Evolutionary conservation across 1,140 invertebrate species (phyloP).

Genomic region (Calosoma granatense): DNA sequence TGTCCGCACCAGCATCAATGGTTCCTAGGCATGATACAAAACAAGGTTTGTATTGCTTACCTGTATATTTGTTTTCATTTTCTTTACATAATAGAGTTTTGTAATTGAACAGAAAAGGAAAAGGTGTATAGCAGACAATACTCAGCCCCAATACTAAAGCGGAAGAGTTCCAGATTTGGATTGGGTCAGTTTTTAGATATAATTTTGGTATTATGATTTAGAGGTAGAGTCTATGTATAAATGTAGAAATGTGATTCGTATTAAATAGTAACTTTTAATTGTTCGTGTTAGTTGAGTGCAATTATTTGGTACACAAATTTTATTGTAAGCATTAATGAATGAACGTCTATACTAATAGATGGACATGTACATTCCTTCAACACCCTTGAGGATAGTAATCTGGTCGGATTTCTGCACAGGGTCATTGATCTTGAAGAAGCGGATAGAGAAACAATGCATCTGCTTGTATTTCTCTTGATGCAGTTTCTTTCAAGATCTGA

Average conservation of each 20-base stretch:
- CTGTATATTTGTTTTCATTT: conserved; percentile 8
- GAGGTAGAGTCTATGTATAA: conserved; percentile 30
- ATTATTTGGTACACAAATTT: conserved; percentile 18
- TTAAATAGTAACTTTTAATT: too few species aligned
- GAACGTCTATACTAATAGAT: too few species aligned
- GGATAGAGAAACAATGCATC: conserved; percentile 91
- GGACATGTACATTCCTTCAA: conserved; percentile 66
- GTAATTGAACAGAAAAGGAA: conserved; percentile 48
- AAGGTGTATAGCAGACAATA: conserved; percentile 82
- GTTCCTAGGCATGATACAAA: conserved; percentile 64
- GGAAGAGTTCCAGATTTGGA: conserved; percentile 85
- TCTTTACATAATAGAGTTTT: not conserved
- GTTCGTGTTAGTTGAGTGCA: too few species aligned
- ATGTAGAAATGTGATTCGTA: conserved; percentile 18
- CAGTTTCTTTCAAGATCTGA: conserved; percentile 77
- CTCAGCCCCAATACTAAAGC: conserved; percentile 79
- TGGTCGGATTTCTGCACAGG: conserved; percentile 57
- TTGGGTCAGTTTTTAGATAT: conserved; percentile 73
- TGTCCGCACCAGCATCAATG: conserved; percentile 80
- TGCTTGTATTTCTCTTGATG: conserved; percentile 92
- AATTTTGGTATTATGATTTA: too few species aligned
- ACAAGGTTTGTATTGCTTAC: conserved; percentile 47
- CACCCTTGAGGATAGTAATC: conserved; percentile 56
- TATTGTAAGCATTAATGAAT: too few species aligned
- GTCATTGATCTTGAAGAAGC: conserved; percentile 90